Evolutionary conservation across 2,888 invertebrate species (phyloP).

Genomic region (Euphydryas editha): DNA sequence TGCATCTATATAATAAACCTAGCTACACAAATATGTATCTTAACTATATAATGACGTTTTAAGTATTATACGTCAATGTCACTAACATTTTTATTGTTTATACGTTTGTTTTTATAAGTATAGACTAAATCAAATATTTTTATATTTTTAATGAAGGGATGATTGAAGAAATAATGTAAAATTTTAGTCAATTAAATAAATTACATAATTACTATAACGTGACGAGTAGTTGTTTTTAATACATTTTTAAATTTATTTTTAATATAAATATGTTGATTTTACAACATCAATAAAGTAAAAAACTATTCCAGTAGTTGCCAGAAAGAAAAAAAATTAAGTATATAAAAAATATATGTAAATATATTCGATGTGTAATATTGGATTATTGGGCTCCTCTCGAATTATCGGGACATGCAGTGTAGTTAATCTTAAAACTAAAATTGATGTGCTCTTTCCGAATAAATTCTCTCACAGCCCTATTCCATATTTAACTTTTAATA

Average conservation of each 20-base stretch:
- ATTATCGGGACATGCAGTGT: not conserved
- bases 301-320: not conserved
- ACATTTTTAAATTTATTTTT: not conserved
- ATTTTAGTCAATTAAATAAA: not conserved
- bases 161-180: not conserved
- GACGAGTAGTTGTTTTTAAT: not conserved
- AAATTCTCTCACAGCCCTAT: slow-evolving; percentile 10
- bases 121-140: slow-evolving; percentile 9
- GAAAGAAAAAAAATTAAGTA: not conserved
- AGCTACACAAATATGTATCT: slow-evolving; percentile 21
- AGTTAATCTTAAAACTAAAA: not conserved
- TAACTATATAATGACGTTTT: slow-evolving; percentile 11
- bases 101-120: slow-evolving; percentile 1
- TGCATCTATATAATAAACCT: slow-evolving; percentile 26
- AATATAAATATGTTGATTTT: too few species aligned
- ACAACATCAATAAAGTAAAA: too few species aligned
- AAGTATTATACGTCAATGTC: slow-evolving; percentile 21
- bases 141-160: not conserved
- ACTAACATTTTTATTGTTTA: slow-evolving; percentile 15
- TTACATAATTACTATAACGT: not conserved
- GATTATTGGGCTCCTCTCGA: not conserved
- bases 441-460: not conserved
- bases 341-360: not conserved
- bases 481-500: not conserved
- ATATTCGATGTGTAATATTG: not conserved